A percentile compares a stretch with the other conserved stretches of the same genome.
These are phyloP conservation scores for Smutsia gigantea DNA, from an alignment of 2,797 vertebrate genomes.

Conservation along the genomic window DNA sequence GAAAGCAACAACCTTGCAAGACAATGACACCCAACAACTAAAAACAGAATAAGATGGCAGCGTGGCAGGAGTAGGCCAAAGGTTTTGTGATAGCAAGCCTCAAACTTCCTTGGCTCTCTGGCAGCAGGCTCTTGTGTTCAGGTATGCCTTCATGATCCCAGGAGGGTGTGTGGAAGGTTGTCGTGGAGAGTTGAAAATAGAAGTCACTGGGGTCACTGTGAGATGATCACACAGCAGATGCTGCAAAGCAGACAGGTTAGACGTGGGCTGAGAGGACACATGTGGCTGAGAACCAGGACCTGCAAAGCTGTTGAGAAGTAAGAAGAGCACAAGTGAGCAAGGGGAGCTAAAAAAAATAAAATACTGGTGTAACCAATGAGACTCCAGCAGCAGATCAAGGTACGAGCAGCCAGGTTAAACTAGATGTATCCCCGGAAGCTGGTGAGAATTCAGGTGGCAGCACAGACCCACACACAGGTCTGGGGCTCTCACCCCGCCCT, in stretches of 20 bases:
- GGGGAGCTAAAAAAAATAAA: background rate
- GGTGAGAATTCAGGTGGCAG: background rate
- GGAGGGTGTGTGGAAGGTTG: background rate
- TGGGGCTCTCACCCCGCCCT: background rate
- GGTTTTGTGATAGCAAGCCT: background rate
- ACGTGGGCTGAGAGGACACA: background rate
- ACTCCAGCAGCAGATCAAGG: background rate
- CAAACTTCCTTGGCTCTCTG: background rate
- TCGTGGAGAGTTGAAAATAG: background rate
- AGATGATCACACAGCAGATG: background rate
- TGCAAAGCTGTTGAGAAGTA: constrained; percentile 51
- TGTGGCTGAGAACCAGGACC: background rate
- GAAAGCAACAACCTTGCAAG: background rate
- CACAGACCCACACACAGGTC: background rate
- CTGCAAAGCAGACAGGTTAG: background rate
- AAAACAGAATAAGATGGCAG: background rate
- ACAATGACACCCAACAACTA: background rate
- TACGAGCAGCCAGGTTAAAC: background rate
- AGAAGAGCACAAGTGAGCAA: constrained; percentile 49
- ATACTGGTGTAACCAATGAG: background rate
- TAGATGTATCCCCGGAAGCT: background rate
- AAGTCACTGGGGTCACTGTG: background rate
- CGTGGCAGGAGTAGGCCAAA: background rate
- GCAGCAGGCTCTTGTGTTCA: background rate
- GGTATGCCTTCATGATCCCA: background rate